Evolutionary conservation across 2,797 vertebrate genomes (phyloP), one percentile per base, ranked within the genome.

Genomic region (Poeciliopsis infans): DNA sequence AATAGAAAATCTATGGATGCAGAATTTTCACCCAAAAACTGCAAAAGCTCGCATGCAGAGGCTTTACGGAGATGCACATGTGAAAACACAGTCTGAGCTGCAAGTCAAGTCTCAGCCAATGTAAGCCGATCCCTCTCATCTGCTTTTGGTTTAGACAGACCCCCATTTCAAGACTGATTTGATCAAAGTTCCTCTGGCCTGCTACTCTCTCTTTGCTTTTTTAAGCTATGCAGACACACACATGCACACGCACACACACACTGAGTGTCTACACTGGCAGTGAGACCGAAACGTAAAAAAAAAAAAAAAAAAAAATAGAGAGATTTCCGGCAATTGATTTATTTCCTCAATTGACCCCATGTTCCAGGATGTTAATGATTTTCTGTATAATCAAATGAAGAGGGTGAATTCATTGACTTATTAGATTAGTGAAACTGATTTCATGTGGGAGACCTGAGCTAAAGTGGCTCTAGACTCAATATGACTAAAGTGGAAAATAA

Each of bases 341-440:
- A 43, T 10, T 43, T 43, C 41, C 90, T 86, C 87, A 88, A 80
- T 85, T 84, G 86, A 93, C 87, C 91, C 86, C 3, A 12, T 81
- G 87, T 91, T 84, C 83, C 79, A 80, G 86, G 82, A 90, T 90
- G 91, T 87, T 92, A 88, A 91, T 91, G 72, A 90, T 91, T 93
- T 94, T 92, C 93, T 92, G 83, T 77, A 75, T 93, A 94, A 93
- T 93, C 92, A 91, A 93, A 94, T 95, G 80, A 93, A 91, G 85
- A 4, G 82, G 79, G 91, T 88, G 79, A 87, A 81, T 91, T 90
- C 77, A 70, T 47, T 10, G 70, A 76, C 2, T 91, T 89, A 93
- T 95, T 93, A 85, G 89, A 94, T 94, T 91, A 93, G 83, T 47
- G 41, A 2, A 77, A 75, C 78, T 66, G 64, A 84, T 79, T 79